A percentile compares a stretch with the other conserved stretches of the same genome.
Evolutionary conservation across 2,113 vertebrate species (phyloP).

Genomic region (Patagioenas fasciata): DNA sequence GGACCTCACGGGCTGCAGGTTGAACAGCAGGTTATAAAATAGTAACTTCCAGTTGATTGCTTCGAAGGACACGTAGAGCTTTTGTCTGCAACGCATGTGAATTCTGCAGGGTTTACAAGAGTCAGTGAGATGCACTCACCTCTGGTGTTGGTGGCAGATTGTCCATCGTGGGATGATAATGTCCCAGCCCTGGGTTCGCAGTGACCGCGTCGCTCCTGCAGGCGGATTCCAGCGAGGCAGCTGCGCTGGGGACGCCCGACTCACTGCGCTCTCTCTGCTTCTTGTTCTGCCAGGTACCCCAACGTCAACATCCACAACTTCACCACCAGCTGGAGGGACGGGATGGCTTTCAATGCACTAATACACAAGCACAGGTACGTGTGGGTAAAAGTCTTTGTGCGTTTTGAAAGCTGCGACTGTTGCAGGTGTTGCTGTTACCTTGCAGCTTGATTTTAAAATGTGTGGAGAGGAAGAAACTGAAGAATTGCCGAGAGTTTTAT

Average conservation of each 20-base stretch:
- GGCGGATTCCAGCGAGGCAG: neutral
- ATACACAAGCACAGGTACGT: slow-evolving; percentile 96
- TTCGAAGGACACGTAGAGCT: neutral
- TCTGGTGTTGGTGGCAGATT: neutral
- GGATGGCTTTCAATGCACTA: slow-evolving; percentile 97
- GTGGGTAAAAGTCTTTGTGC: neutral
- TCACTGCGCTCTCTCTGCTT: neutral
- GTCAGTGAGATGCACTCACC: neutral
- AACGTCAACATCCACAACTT: slow-evolving; percentile 99
- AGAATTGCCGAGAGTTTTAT: neutral
- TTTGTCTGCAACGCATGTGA: neutral
- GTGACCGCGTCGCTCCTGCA: neutral
- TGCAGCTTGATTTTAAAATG: neutral
- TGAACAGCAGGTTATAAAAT: neutral
- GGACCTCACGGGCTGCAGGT: neutral
- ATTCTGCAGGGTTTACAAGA: neutral
- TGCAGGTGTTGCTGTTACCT: neutral
- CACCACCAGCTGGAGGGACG: slow-evolving; percentile 95
- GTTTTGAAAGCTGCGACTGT: neutral
- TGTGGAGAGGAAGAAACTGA: neutral
- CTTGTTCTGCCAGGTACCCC: slow-evolving; percentile 82
- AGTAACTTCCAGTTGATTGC: neutral
- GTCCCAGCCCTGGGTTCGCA: neutral
- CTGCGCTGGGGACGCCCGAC: neutral
- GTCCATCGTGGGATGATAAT: neutral